Percentiles rank a stretch among this genome's conserved stretches.
These are phyloP conservation scores for Spheniscus mendiculus DNA, from an alignment of 2,113 vertebrate species.

Conservation along the genomic window DNA sequence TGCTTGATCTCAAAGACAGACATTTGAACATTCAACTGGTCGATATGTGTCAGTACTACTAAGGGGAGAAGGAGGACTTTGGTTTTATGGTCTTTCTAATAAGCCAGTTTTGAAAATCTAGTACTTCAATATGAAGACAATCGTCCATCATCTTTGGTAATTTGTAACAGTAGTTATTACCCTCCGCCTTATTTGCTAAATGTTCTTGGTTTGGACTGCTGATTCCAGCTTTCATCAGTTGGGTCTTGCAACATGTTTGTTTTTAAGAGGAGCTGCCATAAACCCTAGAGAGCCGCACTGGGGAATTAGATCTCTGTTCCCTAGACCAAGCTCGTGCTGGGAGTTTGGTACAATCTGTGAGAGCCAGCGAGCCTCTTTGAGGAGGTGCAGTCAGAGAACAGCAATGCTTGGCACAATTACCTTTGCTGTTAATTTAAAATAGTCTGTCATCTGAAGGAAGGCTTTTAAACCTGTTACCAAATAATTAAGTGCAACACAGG, in stretches of 20 bases:
- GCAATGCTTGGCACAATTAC: neutral
- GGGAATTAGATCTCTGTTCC: neutral
- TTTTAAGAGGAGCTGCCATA: neutral
- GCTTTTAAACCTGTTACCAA: conserved; percentile 29
- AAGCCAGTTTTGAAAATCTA: neutral
- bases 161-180: neutral
- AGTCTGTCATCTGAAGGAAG: neutral
- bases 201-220: neutral
- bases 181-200: neutral
- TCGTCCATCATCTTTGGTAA: neutral
- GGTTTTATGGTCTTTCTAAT: neutral
- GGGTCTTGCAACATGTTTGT: neutral
- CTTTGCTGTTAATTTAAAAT: neutral
- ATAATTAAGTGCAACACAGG: neutral
- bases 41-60: neutral
- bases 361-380: neutral
- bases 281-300: neutral
- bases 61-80: neutral
- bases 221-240: neutral
- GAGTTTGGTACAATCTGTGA: neutral
- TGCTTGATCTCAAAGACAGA: neutral
- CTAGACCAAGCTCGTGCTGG: neutral
- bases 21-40: neutral
- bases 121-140: neutral
- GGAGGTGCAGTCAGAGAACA: neutral